Percentiles rank a stretch among this genome's conserved stretches.
Evolutionary conservation across 2,113 vertebrate genomes (phyloP).

Genomic region (Mustelus asterias): DNA sequence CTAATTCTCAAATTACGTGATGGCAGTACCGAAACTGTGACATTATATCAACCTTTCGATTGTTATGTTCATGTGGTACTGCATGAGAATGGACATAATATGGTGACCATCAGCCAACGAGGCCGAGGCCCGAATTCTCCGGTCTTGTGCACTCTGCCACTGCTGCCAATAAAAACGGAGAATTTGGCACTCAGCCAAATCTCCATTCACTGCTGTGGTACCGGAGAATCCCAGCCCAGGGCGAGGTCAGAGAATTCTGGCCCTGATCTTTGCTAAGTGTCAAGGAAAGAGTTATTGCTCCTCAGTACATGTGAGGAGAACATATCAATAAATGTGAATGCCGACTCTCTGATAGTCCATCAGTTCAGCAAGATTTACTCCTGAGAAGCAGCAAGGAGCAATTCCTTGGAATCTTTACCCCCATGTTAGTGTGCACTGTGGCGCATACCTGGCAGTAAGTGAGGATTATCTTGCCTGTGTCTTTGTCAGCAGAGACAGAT

Average conservation of each 20-base stretch:
- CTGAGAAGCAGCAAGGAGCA: neutral
- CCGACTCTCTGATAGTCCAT: neutral
- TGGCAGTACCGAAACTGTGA: neutral
- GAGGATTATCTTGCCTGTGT: neutral
- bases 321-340: neutral
- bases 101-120: neutral
- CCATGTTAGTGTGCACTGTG: neutral
- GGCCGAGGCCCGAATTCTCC: neutral
- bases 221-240: no score
- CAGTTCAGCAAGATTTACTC: neutral
- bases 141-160: no score
- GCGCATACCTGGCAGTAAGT: neutral
- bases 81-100: neutral
- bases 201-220: no score
- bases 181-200: no score
- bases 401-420: neutral
- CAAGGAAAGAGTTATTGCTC: neutral
- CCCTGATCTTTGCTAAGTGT: no score
- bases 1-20: neutral
- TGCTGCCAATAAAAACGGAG: no score
- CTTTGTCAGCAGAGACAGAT: neutral
- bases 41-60: neutral
- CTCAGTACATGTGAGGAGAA: neutral
- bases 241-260: no score
- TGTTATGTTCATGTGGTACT: neutral